Evolutionary conservation across 1,140 invertebrate species (phyloP).

Genomic region (Nasonia vitripennis): DNA sequence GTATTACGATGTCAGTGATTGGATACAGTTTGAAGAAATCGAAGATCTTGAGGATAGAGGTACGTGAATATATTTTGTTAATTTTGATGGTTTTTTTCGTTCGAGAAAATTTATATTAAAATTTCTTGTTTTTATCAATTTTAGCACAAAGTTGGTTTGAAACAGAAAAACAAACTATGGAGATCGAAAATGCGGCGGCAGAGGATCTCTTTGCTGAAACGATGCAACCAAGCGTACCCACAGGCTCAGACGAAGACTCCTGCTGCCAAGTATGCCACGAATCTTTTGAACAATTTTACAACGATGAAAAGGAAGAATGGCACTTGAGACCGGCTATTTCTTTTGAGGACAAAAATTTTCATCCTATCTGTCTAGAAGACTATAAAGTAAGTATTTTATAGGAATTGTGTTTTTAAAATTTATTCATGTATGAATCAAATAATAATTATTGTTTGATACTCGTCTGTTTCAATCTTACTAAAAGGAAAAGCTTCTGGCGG

Average conservation of each 20-base stretch:
- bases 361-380: constrained; percentile 94
- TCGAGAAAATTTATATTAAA: not conserved
- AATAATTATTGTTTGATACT: constrained; percentile 60
- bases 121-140: constrained; percentile 55
- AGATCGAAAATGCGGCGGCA: constrained; percentile 71
- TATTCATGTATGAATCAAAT: constrained; percentile 48
- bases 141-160: constrained; percentile 93
- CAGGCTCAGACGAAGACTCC: constrained; percentile 78
- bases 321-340: constrained; percentile 89
- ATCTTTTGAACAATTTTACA: constrained; percentile 93
- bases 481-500: constrained; percentile 71
- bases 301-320: constrained; percentile 98
- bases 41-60: constrained; percentile 94
- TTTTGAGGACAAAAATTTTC: constrained; percentile 88
- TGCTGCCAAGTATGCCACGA: constrained; percentile 93
- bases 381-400: constrained; percentile 79
- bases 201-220: constrained; percentile 75
- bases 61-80: constrained; percentile 63
- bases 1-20: constrained; percentile 93
- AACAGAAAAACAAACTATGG: constrained; percentile 78
- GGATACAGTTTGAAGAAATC: constrained; percentile 96
- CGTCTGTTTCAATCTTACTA: constrained; percentile 64
- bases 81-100: not conserved
- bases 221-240: constrained; percentile 79
- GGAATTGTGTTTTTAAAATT: not conserved